Conservation (phyloP, 2,797 vertebrate genomes). For the Tangara arthus region DNA sequence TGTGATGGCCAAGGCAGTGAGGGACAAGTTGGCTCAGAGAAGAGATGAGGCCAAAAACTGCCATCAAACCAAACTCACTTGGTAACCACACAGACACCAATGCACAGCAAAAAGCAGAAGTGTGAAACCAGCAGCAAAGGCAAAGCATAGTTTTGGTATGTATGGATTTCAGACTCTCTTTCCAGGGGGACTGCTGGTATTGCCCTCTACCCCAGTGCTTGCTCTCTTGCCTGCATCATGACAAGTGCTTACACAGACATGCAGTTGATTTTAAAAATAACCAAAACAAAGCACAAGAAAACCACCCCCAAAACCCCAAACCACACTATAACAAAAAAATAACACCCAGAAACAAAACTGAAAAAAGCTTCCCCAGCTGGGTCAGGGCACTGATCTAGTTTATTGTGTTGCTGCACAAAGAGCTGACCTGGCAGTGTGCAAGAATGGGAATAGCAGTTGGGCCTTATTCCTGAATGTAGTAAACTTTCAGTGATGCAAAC, state of each 20-base stretch:
- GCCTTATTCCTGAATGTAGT: not conserved
- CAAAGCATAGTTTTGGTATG: not conserved
- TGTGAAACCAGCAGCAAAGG: not conserved
- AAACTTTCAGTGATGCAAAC: not conserved
- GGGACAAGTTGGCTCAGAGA: not conserved
- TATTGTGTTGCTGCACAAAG: not conserved
- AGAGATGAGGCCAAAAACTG: not conserved
- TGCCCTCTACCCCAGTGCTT: not conserved
- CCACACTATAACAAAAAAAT: accelerated
- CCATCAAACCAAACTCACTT: not conserved
- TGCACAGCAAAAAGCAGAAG: not conserved
- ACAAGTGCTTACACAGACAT: not conserved
- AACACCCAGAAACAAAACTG: not conserved
- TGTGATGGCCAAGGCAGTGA: not conserved
- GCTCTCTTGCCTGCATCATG: not conserved
- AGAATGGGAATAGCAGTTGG: not conserved
- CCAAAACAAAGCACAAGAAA: not conserved
- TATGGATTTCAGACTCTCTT: not conserved
- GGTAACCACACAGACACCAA: not conserved
- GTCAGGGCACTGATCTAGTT: not conserved
- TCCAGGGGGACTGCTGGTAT: not conserved
- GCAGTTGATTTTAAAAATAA: not conserved
- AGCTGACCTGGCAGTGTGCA: not conserved
- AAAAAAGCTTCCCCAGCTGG: not conserved
- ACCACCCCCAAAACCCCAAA: not conserved